Conservation (phyloP, 1,140 invertebrate genomes). For the Lineus longissimus region DNA sequence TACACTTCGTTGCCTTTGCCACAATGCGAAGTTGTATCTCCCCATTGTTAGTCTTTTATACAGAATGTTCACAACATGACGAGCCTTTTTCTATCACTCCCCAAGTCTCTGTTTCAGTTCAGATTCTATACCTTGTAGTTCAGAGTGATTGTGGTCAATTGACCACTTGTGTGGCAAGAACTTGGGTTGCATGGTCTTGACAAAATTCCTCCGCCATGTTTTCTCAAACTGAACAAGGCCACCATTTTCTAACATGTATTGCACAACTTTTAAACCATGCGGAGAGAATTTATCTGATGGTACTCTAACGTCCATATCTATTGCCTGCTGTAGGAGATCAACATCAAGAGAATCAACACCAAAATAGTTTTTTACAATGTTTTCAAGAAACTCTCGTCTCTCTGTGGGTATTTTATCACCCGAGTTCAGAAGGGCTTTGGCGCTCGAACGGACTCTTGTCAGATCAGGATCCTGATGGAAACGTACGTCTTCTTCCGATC, state of each 20-base stretch:
- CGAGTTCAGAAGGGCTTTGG: conserved; percentile 59
- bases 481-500: conserved; percentile 48
- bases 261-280: conserved; percentile 68
- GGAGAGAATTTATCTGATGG: conserved; percentile 59
- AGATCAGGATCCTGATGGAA: conserved; percentile 41
- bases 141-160: conserved; percentile 26
- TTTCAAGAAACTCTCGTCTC: conserved; percentile 54
- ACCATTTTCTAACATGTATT: conserved; percentile 58
- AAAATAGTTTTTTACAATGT: conserved; percentile 44
- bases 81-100: neutral
- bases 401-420: conserved; percentile 57
- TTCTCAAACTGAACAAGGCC: conserved; percentile 69
- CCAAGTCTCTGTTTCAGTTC: neutral
- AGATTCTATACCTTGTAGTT: neutral
- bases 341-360: conserved; percentile 36
- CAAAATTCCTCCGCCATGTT: conserved; percentile 74
- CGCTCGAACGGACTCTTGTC: conserved; percentile 65
- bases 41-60: no score
- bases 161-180: conserved; percentile 75
- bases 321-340: conserved; percentile 42
- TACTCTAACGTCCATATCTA: conserved; percentile 47
- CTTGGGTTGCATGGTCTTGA: conserved; percentile 68
- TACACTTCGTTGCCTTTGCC: no score
- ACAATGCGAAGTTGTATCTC: no score
- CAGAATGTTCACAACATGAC: no score